Evolutionary conservation across 2,113 vertebrate species (phyloP).

Genomic region (Tamias sibiricus): DNA sequence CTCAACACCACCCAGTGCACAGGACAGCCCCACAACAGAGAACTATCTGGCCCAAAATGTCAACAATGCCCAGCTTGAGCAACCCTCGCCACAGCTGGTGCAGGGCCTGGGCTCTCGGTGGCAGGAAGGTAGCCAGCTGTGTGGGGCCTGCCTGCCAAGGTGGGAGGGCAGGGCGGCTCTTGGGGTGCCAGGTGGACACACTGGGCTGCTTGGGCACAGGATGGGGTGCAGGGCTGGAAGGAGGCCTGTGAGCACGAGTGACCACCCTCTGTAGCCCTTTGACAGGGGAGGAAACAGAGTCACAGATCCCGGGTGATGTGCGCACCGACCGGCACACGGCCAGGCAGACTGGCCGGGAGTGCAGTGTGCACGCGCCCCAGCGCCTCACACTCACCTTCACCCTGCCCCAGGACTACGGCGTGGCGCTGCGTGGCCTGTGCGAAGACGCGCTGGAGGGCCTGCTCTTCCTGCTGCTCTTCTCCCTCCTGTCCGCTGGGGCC

Average conservation of each 20-base stretch:
- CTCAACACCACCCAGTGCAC: neutral
- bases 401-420: conserved; percentile 90
- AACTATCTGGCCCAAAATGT: neutral
- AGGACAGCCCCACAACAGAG: too few species aligned
- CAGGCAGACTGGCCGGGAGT: rapidly evolving
- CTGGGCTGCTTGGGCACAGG: neutral
- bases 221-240: neutral
- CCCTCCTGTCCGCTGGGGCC: conserved; percentile 92
- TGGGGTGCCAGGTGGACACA: neutral
- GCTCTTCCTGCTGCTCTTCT: conserved; percentile 95
- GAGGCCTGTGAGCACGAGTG: neutral
- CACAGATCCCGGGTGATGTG: too few species aligned
- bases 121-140: neutral
- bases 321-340: neutral
- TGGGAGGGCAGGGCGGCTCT: neutral
- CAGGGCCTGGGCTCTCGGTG: neutral
- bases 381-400: rapidly evolving
- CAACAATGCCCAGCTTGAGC: rapidly evolving
- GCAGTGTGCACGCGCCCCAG: rapidly evolving
- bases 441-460: conserved; percentile 94
- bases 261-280: neutral
- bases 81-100: neutral
- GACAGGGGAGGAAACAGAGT: neutral
- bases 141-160: neutral
- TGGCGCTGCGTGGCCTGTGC: conserved; percentile 93